Base-by-base conservation (phyloP, 2,797 vertebrate genomes). In the Sebastes hopkinsi region DNA sequence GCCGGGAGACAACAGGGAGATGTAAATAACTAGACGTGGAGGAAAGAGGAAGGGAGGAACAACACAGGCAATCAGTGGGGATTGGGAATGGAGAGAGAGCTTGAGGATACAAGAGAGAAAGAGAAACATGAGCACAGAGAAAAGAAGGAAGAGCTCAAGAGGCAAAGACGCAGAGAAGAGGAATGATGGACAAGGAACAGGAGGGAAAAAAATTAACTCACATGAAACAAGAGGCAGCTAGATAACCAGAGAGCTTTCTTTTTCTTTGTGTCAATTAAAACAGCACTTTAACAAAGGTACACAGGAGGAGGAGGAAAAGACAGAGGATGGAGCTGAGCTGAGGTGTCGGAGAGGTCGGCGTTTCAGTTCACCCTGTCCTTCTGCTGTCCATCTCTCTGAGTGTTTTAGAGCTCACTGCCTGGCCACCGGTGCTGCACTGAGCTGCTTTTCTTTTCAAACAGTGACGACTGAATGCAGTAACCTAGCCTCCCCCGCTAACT, bases 261-360 rank as follows among this genome's bases (percentile, higher is more conserved):
- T 82, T 80, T 59, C 68, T 75, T 67, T 18, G 34, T 85, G 91
- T 90, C 92, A 94, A 91, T 93, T 94, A 94, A 91, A 94, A 88
- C 67, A 71, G 77, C 71, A 77, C 86, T 88, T 50, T 90, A 72
- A 78, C 81, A 85, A 87, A 87, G 76, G 68, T 85, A 77, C 27
- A 83, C 78, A 72, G 67, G 20, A 75, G 46, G 67, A 77, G 68
- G 79, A 67, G 4, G 46, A 16, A 23, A 81, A 74, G 77, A 34
- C n/a, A 52, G 42, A 77, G 77, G 73, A 83, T 87, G 86, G 73
- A 75, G 79, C 13, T 30, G 83, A 88, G 83, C 70, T 25, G 72
- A 83, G 84, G 75, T 82, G 87, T 75, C 25, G 27, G 76, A 70
- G 81, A 86, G 90, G 88, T 91, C 70, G 69, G 72, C 79, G 38